Evolutionary conservation across 1,140 invertebrate species (phyloP).

Genomic region (Meloidogyne floridensis): DNA sequence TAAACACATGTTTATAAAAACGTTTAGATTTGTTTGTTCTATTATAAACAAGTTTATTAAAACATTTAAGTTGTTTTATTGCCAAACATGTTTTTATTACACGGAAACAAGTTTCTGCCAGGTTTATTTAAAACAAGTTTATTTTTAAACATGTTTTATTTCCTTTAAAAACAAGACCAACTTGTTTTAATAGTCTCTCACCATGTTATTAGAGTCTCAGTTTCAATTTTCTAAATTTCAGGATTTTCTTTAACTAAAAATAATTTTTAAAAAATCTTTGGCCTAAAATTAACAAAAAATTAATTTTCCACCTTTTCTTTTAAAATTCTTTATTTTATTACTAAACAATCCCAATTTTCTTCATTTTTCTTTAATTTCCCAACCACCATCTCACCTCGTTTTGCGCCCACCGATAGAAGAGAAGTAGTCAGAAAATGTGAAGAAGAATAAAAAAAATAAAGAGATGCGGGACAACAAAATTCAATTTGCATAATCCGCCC

Average conservation of each 20-base stretch:
- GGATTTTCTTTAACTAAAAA: neutral
- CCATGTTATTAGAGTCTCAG: too few species aligned
- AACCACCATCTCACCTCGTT: neutral
- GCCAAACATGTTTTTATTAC: too few species aligned
- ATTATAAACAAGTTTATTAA: neutral
- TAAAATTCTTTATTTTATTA: too few species aligned
- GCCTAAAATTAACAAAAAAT: neutral
- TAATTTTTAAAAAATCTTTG: neutral
- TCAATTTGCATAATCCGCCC: conserved; percentile 27
- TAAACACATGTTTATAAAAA: neutral
- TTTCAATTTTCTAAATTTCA: neutral
- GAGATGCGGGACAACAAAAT: conserved; percentile 22
- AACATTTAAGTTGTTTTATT: too few species aligned
- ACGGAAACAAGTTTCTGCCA: too few species aligned
- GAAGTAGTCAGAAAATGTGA: neutral
- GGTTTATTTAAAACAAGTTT: neutral
- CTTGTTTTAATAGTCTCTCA: too few species aligned
- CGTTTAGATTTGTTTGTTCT: neutral
- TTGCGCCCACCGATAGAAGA: neutral
- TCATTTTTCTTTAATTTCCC: neutral
- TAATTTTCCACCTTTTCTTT: too few species aligned
- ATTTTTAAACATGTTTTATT: neutral
- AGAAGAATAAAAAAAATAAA: neutral
- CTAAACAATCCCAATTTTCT: neutral
- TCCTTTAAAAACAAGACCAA: neutral